A percentile compares a stretch with the other conserved stretches of the same genome.
These are phyloP conservation scores for Cervus canadensis DNA, from an alignment of 2,113 vertebrate species.

Conservation along the genomic window DNA sequence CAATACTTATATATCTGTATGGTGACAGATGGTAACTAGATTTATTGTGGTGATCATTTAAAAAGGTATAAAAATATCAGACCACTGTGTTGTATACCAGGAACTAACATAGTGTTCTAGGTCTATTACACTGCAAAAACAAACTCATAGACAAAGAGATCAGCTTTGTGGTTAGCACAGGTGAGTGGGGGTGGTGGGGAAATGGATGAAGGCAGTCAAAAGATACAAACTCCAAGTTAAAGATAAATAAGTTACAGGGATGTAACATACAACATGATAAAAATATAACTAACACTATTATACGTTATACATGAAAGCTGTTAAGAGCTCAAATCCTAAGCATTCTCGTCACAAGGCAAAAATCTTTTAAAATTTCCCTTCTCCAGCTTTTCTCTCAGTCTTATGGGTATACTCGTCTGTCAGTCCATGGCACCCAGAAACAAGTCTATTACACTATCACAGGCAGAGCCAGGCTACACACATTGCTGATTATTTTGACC, in stretches of 20 bases:
- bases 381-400: background rate
- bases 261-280: background rate
- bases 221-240: background rate
- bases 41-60: background rate
- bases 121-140: background rate
- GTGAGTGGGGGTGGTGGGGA: background rate
- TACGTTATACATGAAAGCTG: background rate
- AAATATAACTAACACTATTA: background rate
- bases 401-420: background rate
- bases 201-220: background rate
- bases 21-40: background rate
- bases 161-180: background rate
- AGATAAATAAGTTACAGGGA: background rate
- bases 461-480: background rate
- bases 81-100: background rate
- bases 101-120: background rate
- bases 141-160: background rate
- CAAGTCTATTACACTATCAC: background rate
- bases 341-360: background rate
- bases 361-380: background rate
- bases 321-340: background rate
- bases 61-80: background rate
- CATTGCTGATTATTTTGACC: background rate
- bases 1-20: background rate
- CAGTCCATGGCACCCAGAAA: background rate